Evolutionary conservation across 2,113 vertebrate genomes (phyloP).

Genomic region (Clinocottus analis): DNA sequence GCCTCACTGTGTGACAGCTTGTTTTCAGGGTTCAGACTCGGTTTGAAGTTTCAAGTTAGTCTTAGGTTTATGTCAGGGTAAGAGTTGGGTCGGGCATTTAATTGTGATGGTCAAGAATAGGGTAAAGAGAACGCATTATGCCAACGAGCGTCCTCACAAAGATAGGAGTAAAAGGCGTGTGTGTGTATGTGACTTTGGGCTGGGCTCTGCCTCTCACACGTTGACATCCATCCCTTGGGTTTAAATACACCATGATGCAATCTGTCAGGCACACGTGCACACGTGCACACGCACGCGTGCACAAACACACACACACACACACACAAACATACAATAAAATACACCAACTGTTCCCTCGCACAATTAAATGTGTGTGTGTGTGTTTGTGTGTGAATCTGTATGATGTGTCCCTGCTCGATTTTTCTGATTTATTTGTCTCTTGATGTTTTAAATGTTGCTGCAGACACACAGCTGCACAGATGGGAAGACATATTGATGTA

Average conservation of each 20-base stretch:
- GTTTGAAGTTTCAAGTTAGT: background rate
- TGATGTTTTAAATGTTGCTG: conserved; percentile 70
- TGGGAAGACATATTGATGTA: conserved; percentile 72
- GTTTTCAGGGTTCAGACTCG: background rate
- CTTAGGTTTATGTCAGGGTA: background rate
- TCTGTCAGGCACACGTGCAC: conserved; percentile 56
- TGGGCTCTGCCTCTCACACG: conserved; percentile 53
- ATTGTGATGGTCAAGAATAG: background rate
- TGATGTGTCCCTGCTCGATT: conserved; percentile 41
- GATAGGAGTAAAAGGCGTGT: background rate
- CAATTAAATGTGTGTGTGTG: conserved; percentile 38
- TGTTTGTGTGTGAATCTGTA: conserved; percentile 13
- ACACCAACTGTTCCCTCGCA: conserved; percentile 51
- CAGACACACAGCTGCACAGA: conserved; percentile 73
- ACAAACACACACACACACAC: conserved; percentile 49
- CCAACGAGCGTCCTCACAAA: background rate
- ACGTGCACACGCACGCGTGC: too few species aligned
- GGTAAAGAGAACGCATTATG: too few species aligned
- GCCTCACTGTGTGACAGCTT: background rate
- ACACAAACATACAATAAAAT: conserved; percentile 46
- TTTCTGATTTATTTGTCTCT: conserved; percentile 69
- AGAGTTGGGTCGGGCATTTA: too few species aligned
- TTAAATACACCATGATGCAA: conserved; percentile 67
- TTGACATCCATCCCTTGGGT: conserved; percentile 66
- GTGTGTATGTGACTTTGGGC: conserved; percentile 49